phyloP scores from a whole-genome alignment of 2,113 vertebrate species.

The Sceloporus tristichus region DNA sequence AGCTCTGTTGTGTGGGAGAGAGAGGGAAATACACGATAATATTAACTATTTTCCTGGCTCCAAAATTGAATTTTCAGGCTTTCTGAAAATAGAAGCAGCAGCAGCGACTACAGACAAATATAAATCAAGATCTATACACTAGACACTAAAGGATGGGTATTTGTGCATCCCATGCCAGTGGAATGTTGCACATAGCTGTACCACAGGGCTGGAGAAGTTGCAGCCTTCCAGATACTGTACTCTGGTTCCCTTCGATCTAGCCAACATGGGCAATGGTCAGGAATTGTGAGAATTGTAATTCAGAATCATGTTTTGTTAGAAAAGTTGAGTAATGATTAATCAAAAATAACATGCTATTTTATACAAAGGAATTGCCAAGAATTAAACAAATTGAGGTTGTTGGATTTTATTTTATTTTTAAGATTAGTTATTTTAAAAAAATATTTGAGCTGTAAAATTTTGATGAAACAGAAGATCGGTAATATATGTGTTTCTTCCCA shows the following conservation, averaged over 20 bases:
- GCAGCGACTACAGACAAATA: neutral
- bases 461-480: slow-evolving; percentile 12
- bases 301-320: neutral
- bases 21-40: neutral
- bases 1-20: neutral
- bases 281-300: no score
- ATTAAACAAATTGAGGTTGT: neutral
- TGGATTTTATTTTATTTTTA: neutral
- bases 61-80: neutral
- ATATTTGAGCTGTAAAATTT: neutral
- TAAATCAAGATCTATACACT: neutral
- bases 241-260: no score
- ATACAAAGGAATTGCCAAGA: neutral
- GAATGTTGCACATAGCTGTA: neutral
- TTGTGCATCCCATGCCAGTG: neutral
- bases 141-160: neutral
- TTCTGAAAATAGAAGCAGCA: neutral
- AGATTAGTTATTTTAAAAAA: neutral
- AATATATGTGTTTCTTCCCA: neutral
- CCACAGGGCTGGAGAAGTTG: no score
- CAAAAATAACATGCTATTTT: neutral
- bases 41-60: neutral
- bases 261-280: no score
- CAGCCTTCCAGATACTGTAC: no score
- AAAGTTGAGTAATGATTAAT: neutral